Base-by-base conservation (phyloP, 2,888 invertebrate genomes). In the Parelbella ahira region DNA sequence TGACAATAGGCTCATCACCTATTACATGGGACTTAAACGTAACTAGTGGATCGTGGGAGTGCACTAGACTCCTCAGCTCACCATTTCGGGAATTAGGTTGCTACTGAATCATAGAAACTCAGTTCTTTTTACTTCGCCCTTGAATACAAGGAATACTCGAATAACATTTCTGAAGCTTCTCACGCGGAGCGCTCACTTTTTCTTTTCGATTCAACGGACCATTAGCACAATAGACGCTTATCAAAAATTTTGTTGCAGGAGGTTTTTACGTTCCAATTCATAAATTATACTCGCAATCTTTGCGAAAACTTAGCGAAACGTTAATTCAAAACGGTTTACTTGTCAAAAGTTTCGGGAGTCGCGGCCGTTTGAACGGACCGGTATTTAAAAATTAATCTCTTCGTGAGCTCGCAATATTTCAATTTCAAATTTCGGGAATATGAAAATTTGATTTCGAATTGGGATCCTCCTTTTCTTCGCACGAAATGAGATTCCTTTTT, bases 291-390 rank as follows among this genome's bases (percentile, higher is more conserved):
- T 10, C 12, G n/a, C 13, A 7, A 19, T 33, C 10, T 32, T 30
- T 18, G 12, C 5, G 7, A 20, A 25, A 19, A 33, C 19, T 33
- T 65, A 54, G 53, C 56, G 38, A 51, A 52, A 63, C 65, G 64
- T 64, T 69, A 72, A 73, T 75, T 68, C 67, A 54, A 50, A 60
- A 51, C 60, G 68, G 63, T 74, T 74, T 67, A 65, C 73, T 73
- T 71, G 72, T 76, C 75, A 68, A 68, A 72, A 79, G 75, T 61
- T 77, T 79, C 58, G 21, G 57, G 64, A 67, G 70, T 74, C 67
- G 71, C 65, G 60, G 66, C 55, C 58, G 67, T 63, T 68, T 60
- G 58, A 54, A 64, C 59, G 53, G 58, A 53, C 50, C 58, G 49
- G 58, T 64, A 59, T 70, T 73, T 66, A 63, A 60, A 62, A 73